Conservation (phyloP, 1,140 invertebrate species). For the Drosophila pseudoobscura region DNA sequence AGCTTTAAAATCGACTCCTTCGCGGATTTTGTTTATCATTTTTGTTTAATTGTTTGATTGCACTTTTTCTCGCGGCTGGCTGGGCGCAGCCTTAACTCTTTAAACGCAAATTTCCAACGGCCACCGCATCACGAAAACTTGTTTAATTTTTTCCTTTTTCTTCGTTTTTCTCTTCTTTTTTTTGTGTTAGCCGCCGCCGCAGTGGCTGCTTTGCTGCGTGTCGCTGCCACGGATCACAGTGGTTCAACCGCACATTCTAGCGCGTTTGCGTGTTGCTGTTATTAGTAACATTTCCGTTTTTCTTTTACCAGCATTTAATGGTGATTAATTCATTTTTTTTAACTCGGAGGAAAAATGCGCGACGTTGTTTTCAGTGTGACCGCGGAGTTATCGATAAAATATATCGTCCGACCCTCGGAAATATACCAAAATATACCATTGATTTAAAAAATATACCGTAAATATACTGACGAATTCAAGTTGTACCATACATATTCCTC, state of each 20-base stretch:
- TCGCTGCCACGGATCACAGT: not conserved
- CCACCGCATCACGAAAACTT: conserved; percentile 57
- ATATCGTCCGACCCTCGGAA: no score
- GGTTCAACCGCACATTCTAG: conserved; percentile 21
- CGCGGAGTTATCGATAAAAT: no score
- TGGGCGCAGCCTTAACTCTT: conserved; percentile 24
- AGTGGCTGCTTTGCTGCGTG: no score
- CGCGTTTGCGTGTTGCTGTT: conserved; percentile 28
- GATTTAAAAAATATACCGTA: no score
- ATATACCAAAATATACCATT: no score
- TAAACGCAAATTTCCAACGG: conserved; percentile 49
- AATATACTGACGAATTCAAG: no score
- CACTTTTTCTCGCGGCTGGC: conserved; percentile 1
- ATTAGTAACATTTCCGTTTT: conserved; percentile 24
- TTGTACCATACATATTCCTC: no score
- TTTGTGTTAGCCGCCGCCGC: conserved; percentile 10
- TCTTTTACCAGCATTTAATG: conserved; percentile 13
- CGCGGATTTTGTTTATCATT: conserved; percentile 47
- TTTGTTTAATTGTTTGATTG: conserved; percentile 50
- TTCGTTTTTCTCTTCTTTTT: conserved; percentile 33
- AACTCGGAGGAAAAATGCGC: conserved; percentile 2
- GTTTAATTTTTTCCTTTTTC: conserved; percentile 54
- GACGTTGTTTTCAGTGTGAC: not conserved
- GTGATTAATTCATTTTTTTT: conserved; percentile 20
- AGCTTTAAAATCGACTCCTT: conserved; percentile 53